Evolutionary conservation across 2,797 vertebrate genomes (phyloP), one percentile per base, ranked within the genome.

Genomic region (Artibeus jamaicensis): DNA sequence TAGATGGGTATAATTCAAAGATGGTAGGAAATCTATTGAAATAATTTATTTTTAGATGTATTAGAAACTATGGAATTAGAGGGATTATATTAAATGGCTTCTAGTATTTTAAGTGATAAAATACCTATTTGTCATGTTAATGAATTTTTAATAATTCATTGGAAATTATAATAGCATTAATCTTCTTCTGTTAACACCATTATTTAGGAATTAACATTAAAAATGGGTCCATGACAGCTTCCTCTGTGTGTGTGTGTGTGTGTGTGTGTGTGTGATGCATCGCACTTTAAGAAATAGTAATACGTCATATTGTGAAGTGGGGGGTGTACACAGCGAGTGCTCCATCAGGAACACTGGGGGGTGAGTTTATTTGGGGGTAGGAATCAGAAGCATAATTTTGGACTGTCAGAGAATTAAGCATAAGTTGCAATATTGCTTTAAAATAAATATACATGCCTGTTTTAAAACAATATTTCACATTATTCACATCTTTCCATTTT

Each of bases 401-500:
- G 26, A 93, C 14, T 83, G 10, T 74, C 9, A 81, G n/a, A 70
- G 26, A 74, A 74, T 46, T 84, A 95, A 92, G 3, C 19, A 67
- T 67, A 86, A 59, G 3, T 88, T 89, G 14, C 90, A 18, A 48
- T 95, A 44, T 44, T 90, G 70, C n/a, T 89, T 78, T 86, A 78
- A 93, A 93, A 90, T 94, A 48, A 92, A 86, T 2, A 86, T 2
- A 42, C 19, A 44, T 91, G 53, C 19, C 55, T 95, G 82, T 67
- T 88, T 19, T 37, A 26, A 81, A 81, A 84, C 3, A 79, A 73
- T 62, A 59, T 81, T 73, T 34, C 16, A 73, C 42, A 46, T 93
- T 96, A 88, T 90, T 97, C n/a, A 93, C 78, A 50, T 95, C 39
- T 93, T 89, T 85, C 19, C 84, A 73, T 96, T 94, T 21, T 98